Conservation (phyloP, 2,797 vertebrate species). For the Anomalospiza imberbis region DNA sequence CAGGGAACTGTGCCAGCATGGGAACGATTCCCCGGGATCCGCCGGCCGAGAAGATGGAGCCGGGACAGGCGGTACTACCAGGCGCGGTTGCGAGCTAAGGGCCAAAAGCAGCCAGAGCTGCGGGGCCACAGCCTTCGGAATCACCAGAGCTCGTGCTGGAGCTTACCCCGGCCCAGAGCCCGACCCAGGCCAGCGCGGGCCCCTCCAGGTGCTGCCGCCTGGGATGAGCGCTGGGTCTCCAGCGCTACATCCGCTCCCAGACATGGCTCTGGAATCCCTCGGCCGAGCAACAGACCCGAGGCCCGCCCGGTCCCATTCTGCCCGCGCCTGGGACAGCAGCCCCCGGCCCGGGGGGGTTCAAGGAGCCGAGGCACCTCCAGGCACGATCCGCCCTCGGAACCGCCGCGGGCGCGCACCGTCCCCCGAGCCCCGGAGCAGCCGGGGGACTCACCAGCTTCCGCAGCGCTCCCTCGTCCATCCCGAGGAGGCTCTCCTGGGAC, state of each 20-base stretch:
- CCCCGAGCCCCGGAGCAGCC: neutral
- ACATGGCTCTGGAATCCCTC: neutral
- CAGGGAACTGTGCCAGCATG: neutral
- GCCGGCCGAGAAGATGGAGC: neutral
- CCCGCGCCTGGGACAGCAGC: neutral
- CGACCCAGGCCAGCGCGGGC: neutral
- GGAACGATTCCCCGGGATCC: neutral
- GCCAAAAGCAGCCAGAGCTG: neutral
- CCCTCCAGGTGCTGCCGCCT: neutral
- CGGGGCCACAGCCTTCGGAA: neutral
- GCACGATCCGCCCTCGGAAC: neutral
- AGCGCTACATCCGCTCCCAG: neutral
- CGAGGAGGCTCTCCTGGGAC: slow-evolving; percentile 24
- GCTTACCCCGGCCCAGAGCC: neutral
- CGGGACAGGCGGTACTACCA: neutral
- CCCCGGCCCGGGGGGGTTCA: neutral
- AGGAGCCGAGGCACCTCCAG: neutral
- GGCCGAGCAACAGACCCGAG: neutral
- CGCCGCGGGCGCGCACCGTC: neutral
- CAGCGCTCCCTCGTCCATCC: slow-evolving; percentile 40
- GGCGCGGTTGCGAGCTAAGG: neutral
- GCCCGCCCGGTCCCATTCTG: neutral
- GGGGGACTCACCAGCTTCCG: slow-evolving; percentile 25
- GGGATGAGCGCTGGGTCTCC: neutral
- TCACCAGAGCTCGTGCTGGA: neutral